Conservation (phyloP, 2,888 invertebrate genomes). For the Zygaena filipendulae region DNA sequence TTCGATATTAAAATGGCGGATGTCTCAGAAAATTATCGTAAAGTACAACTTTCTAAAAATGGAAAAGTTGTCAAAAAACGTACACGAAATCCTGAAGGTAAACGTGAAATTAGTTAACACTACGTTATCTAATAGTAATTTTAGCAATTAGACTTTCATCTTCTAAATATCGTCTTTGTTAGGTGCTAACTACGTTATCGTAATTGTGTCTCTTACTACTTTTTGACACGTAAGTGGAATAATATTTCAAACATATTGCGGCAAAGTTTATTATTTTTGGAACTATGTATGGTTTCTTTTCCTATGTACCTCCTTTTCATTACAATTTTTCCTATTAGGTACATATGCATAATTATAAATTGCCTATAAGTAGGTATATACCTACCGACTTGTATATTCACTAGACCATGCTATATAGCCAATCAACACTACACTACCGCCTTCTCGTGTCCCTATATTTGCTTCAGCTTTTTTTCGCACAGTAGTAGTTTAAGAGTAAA, state of each 20-base stretch:
- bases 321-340: background rate
- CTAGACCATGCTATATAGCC: too few species aligned
- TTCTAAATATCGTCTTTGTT: conserved; percentile 6
- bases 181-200: conserved; percentile 14
- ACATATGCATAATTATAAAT: background rate
- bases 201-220: conserved; percentile 60
- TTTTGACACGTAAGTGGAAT: conserved; percentile 33
- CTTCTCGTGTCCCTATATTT: too few species aligned
- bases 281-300: too few species aligned
- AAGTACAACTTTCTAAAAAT: conserved; percentile 59
- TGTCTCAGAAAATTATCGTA: conserved; percentile 60
- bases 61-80: conserved; percentile 62
- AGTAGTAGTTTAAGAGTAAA: background rate
- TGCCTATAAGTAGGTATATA: too few species aligned
- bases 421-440: too few species aligned
- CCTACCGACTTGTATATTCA: too few species aligned
- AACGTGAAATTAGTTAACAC: conserved; percentile 22
- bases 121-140: conserved; percentile 15
- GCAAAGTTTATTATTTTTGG: too few species aligned
- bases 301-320: background rate
- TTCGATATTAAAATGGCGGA: conserved; percentile 66
- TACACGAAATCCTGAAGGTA: conserved; percentile 60
- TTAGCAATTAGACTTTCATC: conserved; percentile 3
- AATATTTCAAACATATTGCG: conserved; percentile 17
- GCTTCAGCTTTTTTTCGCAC: conserved; percentile 1